Evolutionary conservation across 1,140 invertebrate species (phyloP), one percentile per base, ranked within the genome.

Genomic region (Lepidurus couesii): DNA sequence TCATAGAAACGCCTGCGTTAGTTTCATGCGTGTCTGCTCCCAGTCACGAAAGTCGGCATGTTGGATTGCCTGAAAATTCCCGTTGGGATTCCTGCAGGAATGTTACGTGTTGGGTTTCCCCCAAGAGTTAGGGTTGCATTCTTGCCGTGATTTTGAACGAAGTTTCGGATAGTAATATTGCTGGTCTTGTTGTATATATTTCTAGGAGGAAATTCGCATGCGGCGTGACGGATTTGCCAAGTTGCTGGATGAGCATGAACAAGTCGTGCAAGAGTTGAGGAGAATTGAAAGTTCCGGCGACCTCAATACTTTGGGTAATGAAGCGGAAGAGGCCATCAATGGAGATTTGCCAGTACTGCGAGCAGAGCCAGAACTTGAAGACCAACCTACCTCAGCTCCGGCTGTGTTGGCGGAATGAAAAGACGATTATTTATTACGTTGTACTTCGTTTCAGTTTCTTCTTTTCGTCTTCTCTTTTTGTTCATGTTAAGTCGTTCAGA

Each of bases 211-310:
- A 44, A 74, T 80, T 6, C 76, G 53, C 42, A 53, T 78, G n/a
- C 75, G 79, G 21, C 76, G 79, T 8, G 73, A 80, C 43, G 79
- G 77, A 78, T 80, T 80, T 42, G 79, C 79, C 21, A 76, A 77
- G 43, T 77, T 80, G 7, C 76, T 80, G 6, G 79, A 80, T 65
- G 79, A 80, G 42, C 79, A 80, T 74, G 79, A 80, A 77, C 79
- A 80, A 47, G 79, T 80, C 13, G 76, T 80, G 43, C 79, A 73
- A 44, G 76, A 76, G 47, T 34, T 80, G 73, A 73, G 79, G 43
- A 53, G 79, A 43, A 80, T 80, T 45, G 79, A 80, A 34, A 77
- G 75, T 77, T 77, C 53, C 24, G 73, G 75, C n/a, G 79, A 80
- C 44, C 79, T 80, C 34, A 74, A 79, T 24, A 74, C 78, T 21